A percentile compares a stretch with the other conserved stretches of the same genome.
phyloP scores from a whole-genome alignment of 1,140 invertebrate species.

The Drosophila mauritiana region DNA sequence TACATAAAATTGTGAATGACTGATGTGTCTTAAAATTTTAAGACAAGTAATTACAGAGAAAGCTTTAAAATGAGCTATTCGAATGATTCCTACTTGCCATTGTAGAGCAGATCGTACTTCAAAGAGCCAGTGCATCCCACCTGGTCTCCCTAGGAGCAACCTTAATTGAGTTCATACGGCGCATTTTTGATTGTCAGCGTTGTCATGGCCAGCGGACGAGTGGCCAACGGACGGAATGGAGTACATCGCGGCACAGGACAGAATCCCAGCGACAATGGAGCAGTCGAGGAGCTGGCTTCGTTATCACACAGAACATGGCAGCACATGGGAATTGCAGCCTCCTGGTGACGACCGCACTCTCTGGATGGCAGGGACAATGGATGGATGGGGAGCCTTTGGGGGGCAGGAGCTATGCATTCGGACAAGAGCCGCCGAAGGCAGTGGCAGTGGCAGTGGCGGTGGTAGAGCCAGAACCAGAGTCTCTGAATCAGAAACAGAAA shows the following conservation, averaged over 20 bases:
- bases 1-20: too few species aligned
- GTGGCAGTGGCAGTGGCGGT: neutral
- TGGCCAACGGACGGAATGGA: conserved; percentile 10
- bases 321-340: conserved; percentile 76
- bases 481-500: conserved; percentile 16
- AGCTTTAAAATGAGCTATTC: too few species aligned
- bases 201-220: conserved; percentile 30
- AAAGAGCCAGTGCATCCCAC: neutral
- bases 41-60: too few species aligned
- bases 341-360: conserved; percentile 36
- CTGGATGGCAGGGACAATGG: conserved; percentile 60
- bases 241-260: conserved; percentile 41
- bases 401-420: neutral
- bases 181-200: conserved; percentile 67
- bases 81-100: too few species aligned
- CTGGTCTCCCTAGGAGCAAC: conserved; percentile 13
- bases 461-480: neutral
- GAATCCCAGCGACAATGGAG: conserved; percentile 52
- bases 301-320: conserved; percentile 79
- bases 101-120: neutral
- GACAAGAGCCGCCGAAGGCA: conserved; percentile 16
- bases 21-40: too few species aligned
- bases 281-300: conserved; percentile 54
- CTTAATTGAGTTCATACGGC: conserved; percentile 79
- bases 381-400: conserved; percentile 35